Evolutionary conservation across 2,797 vertebrate species (phyloP), one percentile per base, ranked within the genome.

Genomic region (Pipistrellus pipistrellus): DNA sequence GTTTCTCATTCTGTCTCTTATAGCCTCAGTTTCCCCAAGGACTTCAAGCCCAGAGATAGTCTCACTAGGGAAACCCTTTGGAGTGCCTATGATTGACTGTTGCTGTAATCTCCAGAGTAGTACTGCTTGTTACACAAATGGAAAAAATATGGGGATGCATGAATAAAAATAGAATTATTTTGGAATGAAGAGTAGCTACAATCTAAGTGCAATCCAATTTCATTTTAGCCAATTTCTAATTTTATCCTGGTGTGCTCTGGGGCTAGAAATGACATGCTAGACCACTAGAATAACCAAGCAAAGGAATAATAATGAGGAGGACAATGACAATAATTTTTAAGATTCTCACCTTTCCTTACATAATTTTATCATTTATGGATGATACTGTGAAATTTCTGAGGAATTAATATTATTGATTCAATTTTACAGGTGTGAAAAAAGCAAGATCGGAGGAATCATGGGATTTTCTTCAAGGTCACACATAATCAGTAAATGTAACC

Each of bases 21-120:
- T 59, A 44, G 44, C 21, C 35, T 75, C 46, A 59, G n/a, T 92
- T 75, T 23, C 77, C 41, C 35, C 51, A 87, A 71, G 68, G 85
- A 76, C 53, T 48, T 85, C 32, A 89, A 78, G 25, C 41, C 35
- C 73, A 89, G 88, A 46, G 85, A 76, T 5, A 48, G 14, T 88
- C 89, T 96, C 53, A 41, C 12, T 80, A 82, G 59, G 46, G 51
- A 88, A 92, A 46, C 80, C 25, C 35, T 82, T 76, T 38, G 32
- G 15, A 25, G 3, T 75, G 35, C 35, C 41, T 92, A 30, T 32
- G 41, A 66, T 53, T 30, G 38, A 59, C 48, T 48, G 46, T 85
- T 95, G 88, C 2, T 44, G 14, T 75, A 55, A 83, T 85, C 57
- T 89, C 80, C 86, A 76, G 66, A 84, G 73, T 80, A 86, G 62